A percentile compares a stretch with the other conserved stretches of the same genome.
phyloP scores from a whole-genome alignment of 2,113 vertebrate species.

The Brachyhypopomus gauderio region DNA sequence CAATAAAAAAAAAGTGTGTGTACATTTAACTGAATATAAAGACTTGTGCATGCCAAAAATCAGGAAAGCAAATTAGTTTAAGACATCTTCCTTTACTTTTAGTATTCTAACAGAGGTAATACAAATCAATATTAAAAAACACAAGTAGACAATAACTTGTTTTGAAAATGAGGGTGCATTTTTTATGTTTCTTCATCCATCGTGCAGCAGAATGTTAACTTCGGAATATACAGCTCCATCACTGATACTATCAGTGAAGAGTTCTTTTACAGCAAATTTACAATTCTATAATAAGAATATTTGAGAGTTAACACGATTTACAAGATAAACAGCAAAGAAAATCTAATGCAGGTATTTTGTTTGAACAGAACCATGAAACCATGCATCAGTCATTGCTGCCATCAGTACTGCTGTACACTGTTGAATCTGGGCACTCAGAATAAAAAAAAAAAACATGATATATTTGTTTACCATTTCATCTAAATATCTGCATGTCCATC shows the following conservation, averaged over 20 bases:
- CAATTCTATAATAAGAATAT: constrained; percentile 37
- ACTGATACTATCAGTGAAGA: constrained; percentile 18
- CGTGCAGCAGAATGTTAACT: too few relatives aligned
- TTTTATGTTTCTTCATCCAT: background rate
- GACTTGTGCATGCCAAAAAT: too few relatives aligned
- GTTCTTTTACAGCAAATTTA: constrained; percentile 58
- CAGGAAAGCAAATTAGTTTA: too few relatives aligned
- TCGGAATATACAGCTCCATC: too few relatives aligned
- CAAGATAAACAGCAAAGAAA: constrained; percentile 16
- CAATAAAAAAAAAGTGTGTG: too few relatives aligned
- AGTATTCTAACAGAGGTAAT: constrained; percentile 46
- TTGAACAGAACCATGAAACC: background rate
- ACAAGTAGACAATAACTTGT: constrained; percentile 31
- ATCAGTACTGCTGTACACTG: background rate
- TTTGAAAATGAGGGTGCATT: constrained; percentile 45
- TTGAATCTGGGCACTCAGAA: background rate
- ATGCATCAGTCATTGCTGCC: background rate
- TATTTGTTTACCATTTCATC: background rate
- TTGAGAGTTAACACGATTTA: constrained; percentile 20
- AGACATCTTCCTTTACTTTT: constrained; percentile 9
- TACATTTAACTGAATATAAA: too few relatives aligned
- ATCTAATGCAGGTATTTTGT: background rate
- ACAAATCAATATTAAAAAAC: constrained; percentile 58
- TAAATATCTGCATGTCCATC: background rate
- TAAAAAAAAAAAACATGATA: background rate